Evolutionary conservation across 2,113 vertebrate species (phyloP).

Genomic region (Cervus canadensis): DNA sequence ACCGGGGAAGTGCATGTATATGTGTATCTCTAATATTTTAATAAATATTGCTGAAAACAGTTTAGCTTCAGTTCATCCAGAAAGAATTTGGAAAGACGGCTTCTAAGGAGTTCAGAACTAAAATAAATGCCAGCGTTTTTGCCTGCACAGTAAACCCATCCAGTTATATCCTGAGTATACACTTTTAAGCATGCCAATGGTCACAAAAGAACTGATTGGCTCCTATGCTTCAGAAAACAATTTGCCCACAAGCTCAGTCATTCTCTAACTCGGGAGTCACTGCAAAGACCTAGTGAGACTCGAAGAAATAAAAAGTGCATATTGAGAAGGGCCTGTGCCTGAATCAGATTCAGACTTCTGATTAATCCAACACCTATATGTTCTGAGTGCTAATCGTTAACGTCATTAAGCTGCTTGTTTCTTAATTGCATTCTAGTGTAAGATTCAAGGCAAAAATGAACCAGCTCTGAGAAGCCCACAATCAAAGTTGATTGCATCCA

Average conservation of each 20-base stretch:
- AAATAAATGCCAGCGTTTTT: neutral
- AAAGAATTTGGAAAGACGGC: constrained; percentile 9
- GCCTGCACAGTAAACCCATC: neutral
- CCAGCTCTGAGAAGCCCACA: constrained; percentile 50
- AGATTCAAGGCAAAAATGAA: constrained; percentile 40
- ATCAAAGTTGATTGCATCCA: constrained; percentile 63
- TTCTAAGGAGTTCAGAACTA: neutral
- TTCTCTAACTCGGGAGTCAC: neutral
- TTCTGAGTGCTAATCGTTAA: constrained; percentile 69
- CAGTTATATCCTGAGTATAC: neutral
- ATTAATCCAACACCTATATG: constrained; percentile 67
- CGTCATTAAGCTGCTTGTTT: constrained; percentile 74
- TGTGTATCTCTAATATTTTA: neutral
- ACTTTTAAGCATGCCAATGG: neutral
- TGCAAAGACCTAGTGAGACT: neutral
- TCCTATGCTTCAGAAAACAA: neutral
- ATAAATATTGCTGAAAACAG: neutral
- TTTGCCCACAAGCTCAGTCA: neutral
- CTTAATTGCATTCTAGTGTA: constrained; percentile 72
- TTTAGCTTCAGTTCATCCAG: neutral
- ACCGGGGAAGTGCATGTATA: neutral
- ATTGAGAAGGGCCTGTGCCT: constrained; percentile 35
- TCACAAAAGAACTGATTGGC: constrained; percentile 35
- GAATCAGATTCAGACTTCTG: constrained; percentile 60
- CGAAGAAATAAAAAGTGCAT: constrained; percentile 7